Evolutionary conservation across 2,888 invertebrate genomes (phyloP).

Genomic region (Epicampocera succincta): DNA sequence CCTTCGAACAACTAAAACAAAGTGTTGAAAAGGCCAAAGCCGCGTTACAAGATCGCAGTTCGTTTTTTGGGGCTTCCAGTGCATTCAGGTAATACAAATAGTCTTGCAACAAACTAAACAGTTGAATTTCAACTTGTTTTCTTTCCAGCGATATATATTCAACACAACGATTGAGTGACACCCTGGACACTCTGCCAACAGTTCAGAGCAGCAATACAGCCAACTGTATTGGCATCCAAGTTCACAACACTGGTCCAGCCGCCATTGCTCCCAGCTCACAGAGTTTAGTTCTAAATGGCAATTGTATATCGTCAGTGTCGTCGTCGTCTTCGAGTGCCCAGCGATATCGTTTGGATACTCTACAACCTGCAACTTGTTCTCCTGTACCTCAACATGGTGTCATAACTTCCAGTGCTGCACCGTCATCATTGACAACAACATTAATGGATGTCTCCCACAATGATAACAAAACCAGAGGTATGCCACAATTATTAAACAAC

Average conservation of each 20-base stretch:
- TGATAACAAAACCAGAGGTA: constrained; percentile 75
- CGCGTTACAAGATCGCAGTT: constrained; percentile 88
- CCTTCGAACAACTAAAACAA: constrained; percentile 94
- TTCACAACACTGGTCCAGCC: constrained; percentile 75
- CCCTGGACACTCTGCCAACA: constrained; percentile 77
- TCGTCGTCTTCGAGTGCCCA: constrained; percentile 77
- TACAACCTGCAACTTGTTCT: constrained; percentile 79
- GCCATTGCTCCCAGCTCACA: constrained; percentile 73
- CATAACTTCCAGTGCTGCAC: constrained; percentile 77
- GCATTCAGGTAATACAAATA: constrained; percentile 85
- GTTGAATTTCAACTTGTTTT: not conserved
- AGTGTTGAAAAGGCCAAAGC: constrained; percentile 95
- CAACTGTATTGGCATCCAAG: constrained; percentile 78
- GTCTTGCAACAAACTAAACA: not conserved
- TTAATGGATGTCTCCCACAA: constrained; percentile 73
- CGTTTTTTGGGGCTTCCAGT: constrained; percentile 87
- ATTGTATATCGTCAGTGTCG: constrained; percentile 78
- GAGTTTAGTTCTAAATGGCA: constrained; percentile 77
- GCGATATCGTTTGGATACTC: constrained; percentile 80
- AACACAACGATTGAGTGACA: constrained; percentile 80
- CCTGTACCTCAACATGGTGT: constrained; percentile 78
- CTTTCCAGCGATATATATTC: constrained; percentile 80
- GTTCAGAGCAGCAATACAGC: constrained; percentile 77
- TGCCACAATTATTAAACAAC: constrained; percentile 7
- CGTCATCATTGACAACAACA: constrained; percentile 71